Evolutionary conservation across 1,140 invertebrate species (phyloP), one percentile per base, ranked within the genome.

Genomic region (Aplysia californica): DNA sequence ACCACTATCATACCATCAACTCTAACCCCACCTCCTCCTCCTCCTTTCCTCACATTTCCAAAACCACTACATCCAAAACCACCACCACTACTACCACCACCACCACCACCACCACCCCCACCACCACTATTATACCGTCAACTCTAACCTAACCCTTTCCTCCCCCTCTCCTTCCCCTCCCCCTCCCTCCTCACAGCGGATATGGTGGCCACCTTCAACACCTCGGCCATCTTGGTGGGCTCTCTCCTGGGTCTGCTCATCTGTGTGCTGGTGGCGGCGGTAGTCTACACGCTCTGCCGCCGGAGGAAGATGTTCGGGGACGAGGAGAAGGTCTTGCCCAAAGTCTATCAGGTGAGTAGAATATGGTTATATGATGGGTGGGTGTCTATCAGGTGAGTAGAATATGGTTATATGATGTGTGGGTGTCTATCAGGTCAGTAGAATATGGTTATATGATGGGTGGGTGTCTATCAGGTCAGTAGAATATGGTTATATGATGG

Each of bases 191-290:
- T 55, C 29, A 36, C 50, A 3, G 10, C 68, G 58, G 68, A 41
- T 35, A 72, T 72, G 70, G 70, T 72, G 21, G 70, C 59, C 10
- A 55, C 29, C 3, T 56, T 72, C 41, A 72, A 50, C 70, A 50
- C 61, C 1, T 38, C 70, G 1, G 70, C 70, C 35, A 72, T 72
- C n/a, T 21, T 72, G 58, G 70, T 72, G 6, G 70, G 70, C 31
- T 72, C 70, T 55, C 70, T 72, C 3, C 56, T 72, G 56, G 70
- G 70, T 10, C 55, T 72, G 56, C 70, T 72, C 10, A 41, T 72
- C 1, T 72, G 70, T 39, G 58, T 72, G 3, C 58, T 72, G 56
- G 35, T 72, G 5, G 70, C 3, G 1, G 58, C 70, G 33, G 70
- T 72, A 20, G 70, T 72, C 21, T 72, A 72, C 58, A 59, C 55